phyloP scores from a whole-genome alignment of 1,140 invertebrate genomes.

The Leptinotarsa defecta region DNA sequence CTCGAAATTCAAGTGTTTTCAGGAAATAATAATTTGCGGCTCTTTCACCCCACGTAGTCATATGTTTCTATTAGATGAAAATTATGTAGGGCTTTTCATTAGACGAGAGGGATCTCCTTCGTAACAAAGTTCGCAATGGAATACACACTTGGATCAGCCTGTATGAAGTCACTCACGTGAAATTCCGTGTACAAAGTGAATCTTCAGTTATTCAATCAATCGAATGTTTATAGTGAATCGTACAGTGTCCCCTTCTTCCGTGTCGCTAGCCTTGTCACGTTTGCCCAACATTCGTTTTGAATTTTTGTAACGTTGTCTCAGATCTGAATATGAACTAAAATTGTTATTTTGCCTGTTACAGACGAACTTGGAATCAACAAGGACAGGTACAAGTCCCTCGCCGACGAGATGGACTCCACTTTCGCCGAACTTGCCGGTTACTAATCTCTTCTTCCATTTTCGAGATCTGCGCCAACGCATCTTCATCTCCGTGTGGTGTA shows the following conservation, averaged over 20 bases:
- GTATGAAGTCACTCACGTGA: too few relatives aligned
- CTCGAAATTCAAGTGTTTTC: too few relatives aligned
- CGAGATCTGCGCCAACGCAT: neutral
- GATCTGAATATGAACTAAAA: too few relatives aligned
- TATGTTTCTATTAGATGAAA: too few relatives aligned
- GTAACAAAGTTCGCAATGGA: too few relatives aligned
- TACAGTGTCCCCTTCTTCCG: neutral
- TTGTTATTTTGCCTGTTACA: slow-evolving; percentile 57
- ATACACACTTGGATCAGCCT: too few relatives aligned
- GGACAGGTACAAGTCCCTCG: slow-evolving; percentile 96
- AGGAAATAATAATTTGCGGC: too few relatives aligned
- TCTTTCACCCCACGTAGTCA: too few relatives aligned
- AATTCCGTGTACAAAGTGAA: too few relatives aligned
- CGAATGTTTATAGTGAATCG: neutral
- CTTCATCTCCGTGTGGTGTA: neutral
- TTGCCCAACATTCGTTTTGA: neutral
- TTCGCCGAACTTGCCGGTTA: slow-evolving; percentile 93
- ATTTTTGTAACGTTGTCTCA: neutral
- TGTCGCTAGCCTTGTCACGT: neutral
- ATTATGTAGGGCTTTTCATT: too few relatives aligned
- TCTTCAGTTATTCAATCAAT: too few relatives aligned
- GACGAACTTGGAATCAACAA: slow-evolving; percentile 99
- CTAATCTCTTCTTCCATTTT: slow-evolving; percentile 57
- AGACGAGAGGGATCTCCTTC: too few relatives aligned
- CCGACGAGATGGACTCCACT: slow-evolving; percentile 96